Conservation (phyloP, 1,140 invertebrate species). For the Psix sp. region DNA sequence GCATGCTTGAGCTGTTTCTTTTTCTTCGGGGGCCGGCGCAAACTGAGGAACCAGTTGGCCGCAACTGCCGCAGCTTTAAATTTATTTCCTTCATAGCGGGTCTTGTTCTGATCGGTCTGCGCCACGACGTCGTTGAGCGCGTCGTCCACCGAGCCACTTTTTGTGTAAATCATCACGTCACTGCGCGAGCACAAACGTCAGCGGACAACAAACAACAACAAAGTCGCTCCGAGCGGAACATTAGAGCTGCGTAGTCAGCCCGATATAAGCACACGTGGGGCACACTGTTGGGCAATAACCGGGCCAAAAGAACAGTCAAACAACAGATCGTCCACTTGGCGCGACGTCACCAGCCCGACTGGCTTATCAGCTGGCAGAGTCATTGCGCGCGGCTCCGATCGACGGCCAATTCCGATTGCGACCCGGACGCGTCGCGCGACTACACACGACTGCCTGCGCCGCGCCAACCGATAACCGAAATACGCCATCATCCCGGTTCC, state of each 20-base stretch:
- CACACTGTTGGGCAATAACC: too few species aligned
- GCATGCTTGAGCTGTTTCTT: constrained; percentile 79
- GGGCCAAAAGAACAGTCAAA: too few species aligned
- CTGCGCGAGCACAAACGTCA: constrained; percentile 10
- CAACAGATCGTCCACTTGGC: too few species aligned
- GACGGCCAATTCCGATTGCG: too few species aligned
- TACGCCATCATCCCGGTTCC: too few species aligned
- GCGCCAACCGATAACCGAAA: too few species aligned
- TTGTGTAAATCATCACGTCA: constrained; percentile 70
- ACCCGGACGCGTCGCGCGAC: too few species aligned
- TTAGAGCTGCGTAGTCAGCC: neutral
- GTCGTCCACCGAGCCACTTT: constrained; percentile 47
- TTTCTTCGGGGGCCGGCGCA: constrained; percentile 80
- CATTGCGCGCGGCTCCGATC: too few species aligned
- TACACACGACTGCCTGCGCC: too few species aligned
- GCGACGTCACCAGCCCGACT: too few species aligned
- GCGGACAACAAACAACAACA: neutral
- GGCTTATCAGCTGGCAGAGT: too few species aligned
- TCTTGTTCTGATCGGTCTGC: neutral
- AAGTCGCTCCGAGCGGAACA: neutral
- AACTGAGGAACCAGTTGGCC: constrained; percentile 86
- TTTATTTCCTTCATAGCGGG: constrained; percentile 37
- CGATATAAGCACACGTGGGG: too few species aligned
- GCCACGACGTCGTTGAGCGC: constrained; percentile 66
- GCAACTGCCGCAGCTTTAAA: constrained; percentile 78